phyloP scores from a whole-genome alignment of 2,797 vertebrate species.

The Lerista edwardsae region DNA sequence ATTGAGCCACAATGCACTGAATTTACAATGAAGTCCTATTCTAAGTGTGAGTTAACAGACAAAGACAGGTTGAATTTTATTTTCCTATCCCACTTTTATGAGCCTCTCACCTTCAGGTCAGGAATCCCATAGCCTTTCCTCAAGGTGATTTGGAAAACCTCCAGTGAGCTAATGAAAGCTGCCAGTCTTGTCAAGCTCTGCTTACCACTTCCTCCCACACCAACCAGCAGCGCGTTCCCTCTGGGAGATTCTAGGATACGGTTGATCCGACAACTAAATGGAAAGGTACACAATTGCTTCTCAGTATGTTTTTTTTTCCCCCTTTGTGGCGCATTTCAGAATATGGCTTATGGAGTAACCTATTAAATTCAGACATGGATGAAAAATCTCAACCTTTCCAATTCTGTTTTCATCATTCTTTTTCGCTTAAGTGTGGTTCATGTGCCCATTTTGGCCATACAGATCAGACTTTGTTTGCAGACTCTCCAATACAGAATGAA shows the following conservation, averaged over 20 bases:
- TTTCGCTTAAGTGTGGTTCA: background rate
- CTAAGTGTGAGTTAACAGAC: background rate
- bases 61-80: background rate
- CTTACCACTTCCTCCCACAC: slow-evolving; percentile 94
- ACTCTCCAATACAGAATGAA: background rate
- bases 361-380: slow-evolving; percentile 10
- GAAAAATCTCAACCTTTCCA: background rate
- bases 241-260: slow-evolving; percentile 91
- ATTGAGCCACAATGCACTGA: accelerated
- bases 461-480: background rate
- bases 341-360: slow-evolving; percentile 17
- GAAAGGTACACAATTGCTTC: slow-evolving; percentile 19
- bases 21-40: accelerated
- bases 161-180: slow-evolving; percentile 91
- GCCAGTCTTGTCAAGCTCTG: slow-evolving; percentile 94
- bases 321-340: background rate
- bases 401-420: background rate
- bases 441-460: background rate
- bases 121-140: slow-evolving; percentile 87
- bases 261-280: slow-evolving; percentile 90
- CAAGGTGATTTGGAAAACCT: slow-evolving; percentile 94
- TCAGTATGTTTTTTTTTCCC: background rate
- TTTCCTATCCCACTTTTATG: background rate
- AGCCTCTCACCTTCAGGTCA: slow-evolving; percentile 88
- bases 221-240: slow-evolving; percentile 91